A percentile compares a stretch with the other conserved stretches of the same genome.
phyloP scores from a whole-genome alignment of 2,113 vertebrate species.

The Myanophis thanlyinensis region DNA sequence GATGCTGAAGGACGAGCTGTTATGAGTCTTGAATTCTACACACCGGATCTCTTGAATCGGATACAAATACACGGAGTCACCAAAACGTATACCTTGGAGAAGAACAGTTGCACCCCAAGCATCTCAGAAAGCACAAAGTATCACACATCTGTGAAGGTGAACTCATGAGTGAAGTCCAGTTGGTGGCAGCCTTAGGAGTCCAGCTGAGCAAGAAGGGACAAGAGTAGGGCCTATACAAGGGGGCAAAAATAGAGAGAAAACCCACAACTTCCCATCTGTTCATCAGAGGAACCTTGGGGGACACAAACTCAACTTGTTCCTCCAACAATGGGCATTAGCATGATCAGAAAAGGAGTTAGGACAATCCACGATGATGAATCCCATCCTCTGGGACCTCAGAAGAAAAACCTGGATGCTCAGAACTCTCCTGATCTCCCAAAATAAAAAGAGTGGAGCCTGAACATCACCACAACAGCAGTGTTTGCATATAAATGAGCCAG shows the following conservation, averaged over 20 bases:
- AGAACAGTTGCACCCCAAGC: background rate
- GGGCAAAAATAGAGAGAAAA: background rate
- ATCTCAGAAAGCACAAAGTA: background rate
- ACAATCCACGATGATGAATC: background rate
- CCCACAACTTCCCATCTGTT: background rate
- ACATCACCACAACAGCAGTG: background rate
- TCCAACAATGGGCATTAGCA: background rate
- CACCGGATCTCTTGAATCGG: background rate
- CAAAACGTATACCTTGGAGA: background rate
- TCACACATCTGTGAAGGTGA: background rate
- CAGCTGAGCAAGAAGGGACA: background rate
- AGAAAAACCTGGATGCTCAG: background rate
- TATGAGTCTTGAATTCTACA: background rate
- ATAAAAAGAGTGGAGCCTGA: background rate
- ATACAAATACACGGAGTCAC: background rate
- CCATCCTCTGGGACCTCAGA: background rate
- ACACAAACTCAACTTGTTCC: background rate
- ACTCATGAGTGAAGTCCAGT: background rate
- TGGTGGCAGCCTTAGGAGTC: background rate
- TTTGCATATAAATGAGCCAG: background rate
- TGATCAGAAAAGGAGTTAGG: background rate
- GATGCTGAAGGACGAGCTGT: slow-evolving; percentile 6
- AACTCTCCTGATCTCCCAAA: background rate
- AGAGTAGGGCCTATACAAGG: background rate
- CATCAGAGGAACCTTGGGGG: background rate